Evolutionary conservation across 2,797 vertebrate genomes (phyloP).

Genomic region (Microcaecilia unicolor): DNA sequence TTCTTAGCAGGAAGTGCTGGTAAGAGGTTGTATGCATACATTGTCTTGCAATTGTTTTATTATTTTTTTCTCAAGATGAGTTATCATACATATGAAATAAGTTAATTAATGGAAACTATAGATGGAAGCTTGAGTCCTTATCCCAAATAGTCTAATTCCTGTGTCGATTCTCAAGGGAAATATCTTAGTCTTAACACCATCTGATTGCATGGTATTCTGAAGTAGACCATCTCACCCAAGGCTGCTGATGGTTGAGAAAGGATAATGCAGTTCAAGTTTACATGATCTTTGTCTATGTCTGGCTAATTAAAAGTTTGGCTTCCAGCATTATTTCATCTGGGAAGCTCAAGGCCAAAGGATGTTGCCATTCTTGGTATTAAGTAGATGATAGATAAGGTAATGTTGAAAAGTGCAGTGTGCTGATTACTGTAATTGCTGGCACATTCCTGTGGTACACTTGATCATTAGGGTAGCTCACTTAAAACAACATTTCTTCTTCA

Average conservation of each 20-base stretch:
- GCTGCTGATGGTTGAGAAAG: not conserved
- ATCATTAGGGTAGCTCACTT: slow-evolving; percentile 30
- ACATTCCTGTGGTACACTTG: slow-evolving; percentile 29
- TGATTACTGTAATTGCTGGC: slow-evolving; percentile 25
- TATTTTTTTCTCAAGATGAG: too few relatives aligned
- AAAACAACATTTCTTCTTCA: slow-evolving; percentile 36
- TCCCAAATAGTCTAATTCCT: not conserved
- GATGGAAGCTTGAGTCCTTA: not conserved
- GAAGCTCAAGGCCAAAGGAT: not conserved
- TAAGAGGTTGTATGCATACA: too few relatives aligned
- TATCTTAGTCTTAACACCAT: not conserved
- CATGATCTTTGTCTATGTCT: slow-evolving; percentile 3
- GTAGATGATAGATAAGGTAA: slow-evolving; percentile 23
- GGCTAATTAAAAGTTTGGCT: slow-evolving; percentile 5
- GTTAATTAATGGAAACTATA: too few relatives aligned
- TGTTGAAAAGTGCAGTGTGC: not conserved
- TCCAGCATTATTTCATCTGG: not conserved
- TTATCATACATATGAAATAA: too few relatives aligned
- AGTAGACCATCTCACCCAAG: not conserved
- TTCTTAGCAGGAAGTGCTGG: too few relatives aligned
- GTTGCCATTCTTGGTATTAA: slow-evolving; percentile 9
- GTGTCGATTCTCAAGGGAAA: not conserved
- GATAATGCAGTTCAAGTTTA: not conserved
- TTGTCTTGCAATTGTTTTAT: too few relatives aligned
- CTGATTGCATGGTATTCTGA: not conserved